Evolutionary conservation across 2,888 invertebrate genomes (phyloP).

Genomic region (Acutogordius australiensis): DNA sequence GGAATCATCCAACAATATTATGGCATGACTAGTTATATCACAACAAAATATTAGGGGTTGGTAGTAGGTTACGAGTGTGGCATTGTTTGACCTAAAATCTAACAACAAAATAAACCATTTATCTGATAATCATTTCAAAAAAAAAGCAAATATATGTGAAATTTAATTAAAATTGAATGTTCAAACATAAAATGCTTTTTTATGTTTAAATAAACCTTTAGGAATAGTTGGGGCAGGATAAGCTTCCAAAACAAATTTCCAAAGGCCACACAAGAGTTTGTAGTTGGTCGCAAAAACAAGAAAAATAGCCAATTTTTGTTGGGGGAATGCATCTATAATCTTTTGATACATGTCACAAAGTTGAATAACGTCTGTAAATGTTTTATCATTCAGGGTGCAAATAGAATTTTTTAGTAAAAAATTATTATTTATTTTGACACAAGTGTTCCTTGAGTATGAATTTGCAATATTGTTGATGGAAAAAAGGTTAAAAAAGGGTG

Average conservation of each 20-base stretch:
- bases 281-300: background rate
- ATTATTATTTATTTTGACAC: background rate
- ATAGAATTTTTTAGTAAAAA: too few relatives aligned
- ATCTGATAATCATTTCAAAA: too few relatives aligned
- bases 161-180: too few relatives aligned
- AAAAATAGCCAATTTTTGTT: background rate
- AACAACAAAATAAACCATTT: too few relatives aligned
- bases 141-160: background rate
- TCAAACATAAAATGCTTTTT: too few relatives aligned
- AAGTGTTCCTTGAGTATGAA: background rate
- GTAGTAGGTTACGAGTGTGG: too few relatives aligned
- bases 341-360: background rate
- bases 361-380: background rate
- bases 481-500: background rate
- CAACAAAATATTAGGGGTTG: background rate
- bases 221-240: too few relatives aligned
- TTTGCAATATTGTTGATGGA: too few relatives aligned
- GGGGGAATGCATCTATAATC: background rate
- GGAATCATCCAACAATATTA: background rate
- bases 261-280: background rate
- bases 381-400: too few relatives aligned
- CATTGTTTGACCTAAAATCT: too few relatives aligned
- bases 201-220: too few relatives aligned
- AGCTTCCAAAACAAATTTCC: too few relatives aligned
- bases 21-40: slow-evolving; percentile 5